phyloP scores from a whole-genome alignment of 2,797 vertebrate genomes.

The Leptatherina wallacei region DNA sequence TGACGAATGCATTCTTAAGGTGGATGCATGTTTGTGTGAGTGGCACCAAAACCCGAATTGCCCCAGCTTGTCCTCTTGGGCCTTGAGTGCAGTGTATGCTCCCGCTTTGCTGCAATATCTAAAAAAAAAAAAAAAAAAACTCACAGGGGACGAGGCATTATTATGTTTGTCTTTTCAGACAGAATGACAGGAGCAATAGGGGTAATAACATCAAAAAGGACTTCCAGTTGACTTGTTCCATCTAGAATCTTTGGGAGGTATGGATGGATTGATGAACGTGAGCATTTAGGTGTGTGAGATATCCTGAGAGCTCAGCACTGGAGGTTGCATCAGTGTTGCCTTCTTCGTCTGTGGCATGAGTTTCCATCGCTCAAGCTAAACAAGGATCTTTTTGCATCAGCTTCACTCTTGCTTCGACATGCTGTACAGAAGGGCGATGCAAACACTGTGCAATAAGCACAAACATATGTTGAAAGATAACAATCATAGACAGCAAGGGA shows the following conservation, averaged over 20 bases:
- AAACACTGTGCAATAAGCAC: conserved; percentile 34
- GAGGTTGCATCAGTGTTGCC: conserved; percentile 70
- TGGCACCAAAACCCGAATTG: conserved; percentile 37
- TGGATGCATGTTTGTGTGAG: conserved; percentile 47
- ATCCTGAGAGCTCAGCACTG: conserved; percentile 21
- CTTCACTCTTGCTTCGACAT: conserved; percentile 63
- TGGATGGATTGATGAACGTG: conserved; percentile 18
- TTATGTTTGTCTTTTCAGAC: conserved; percentile 61
- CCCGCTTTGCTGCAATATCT: conserved; percentile 46
- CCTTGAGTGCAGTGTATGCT: conserved; percentile 49
- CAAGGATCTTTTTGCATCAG: conserved; percentile 69
- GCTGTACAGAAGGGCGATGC: conserved; percentile 36
- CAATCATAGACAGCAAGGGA: conserved; percentile 23
- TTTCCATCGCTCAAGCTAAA: conserved; percentile 41
- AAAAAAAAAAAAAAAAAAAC: conserved; percentile 28
- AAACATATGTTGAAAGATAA: conserved; percentile 37
- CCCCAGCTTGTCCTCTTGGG: conserved; percentile 52
- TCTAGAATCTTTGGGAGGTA: conserved; percentile 48
- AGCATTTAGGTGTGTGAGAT: conserved; percentile 12
- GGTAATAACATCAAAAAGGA: conserved; percentile 64
- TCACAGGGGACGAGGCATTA: conserved; percentile 52
- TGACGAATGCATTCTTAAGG: conserved; percentile 44
- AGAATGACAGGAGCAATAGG: conserved; percentile 70
- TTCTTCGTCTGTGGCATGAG: not conserved
- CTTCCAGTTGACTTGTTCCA: conserved; percentile 60